Percentiles rank a stretch among this genome's conserved stretches.
phyloP scores from a whole-genome alignment of 2,797 vertebrate species.

The Pempheris klunzingeri region DNA sequence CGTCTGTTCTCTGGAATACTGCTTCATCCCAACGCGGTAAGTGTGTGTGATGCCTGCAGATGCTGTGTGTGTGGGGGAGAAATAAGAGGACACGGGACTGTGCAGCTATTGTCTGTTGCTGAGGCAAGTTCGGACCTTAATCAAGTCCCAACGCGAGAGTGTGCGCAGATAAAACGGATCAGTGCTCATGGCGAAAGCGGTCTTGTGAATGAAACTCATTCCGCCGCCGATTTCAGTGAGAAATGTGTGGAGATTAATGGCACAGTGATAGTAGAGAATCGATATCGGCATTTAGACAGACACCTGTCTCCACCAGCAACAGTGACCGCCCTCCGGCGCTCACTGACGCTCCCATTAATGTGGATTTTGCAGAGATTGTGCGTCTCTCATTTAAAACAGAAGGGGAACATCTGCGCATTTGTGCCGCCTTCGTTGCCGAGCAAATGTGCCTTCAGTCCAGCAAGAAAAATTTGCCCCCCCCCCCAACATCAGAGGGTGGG shows the following conservation, averaged over 20 bases:
- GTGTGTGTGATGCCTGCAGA: slow-evolving; percentile 54
- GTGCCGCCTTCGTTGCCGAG: slow-evolving; percentile 42
- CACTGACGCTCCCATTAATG: slow-evolving; percentile 3
- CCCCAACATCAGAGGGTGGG: slow-evolving; percentile 60
- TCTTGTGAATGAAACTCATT: background rate
- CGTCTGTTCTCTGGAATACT: slow-evolving; percentile 64
- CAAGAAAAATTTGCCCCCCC: slow-evolving; percentile 48
- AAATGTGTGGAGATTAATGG: background rate
- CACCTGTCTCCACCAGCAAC: slow-evolving; percentile 80
- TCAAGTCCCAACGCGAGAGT: slow-evolving; percentile 34
- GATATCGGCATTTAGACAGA: slow-evolving; percentile 59
- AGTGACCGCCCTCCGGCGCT: slow-evolving; percentile 60
- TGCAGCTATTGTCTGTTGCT: slow-evolving; percentile 85
- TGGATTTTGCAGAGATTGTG: background rate
- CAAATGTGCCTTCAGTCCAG: slow-evolving; percentile 52
- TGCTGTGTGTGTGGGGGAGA: slow-evolving; percentile 21
- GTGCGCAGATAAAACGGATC: background rate
- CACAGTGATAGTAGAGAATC: slow-evolving; percentile 6
- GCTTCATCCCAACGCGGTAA: slow-evolving; percentile 79
- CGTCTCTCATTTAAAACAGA: background rate
- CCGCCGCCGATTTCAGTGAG: background rate
- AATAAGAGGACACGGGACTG: slow-evolving; percentile 47
- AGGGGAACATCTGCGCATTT: slow-evolving; percentile 20
- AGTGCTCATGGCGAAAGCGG: background rate
- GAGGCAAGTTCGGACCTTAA: slow-evolving; percentile 72